Percentiles rank a stretch among this genome's conserved stretches.
These are phyloP conservation scores for Aspidoscelis tigris DNA, from an alignment of 2,113 vertebrate species.

Conservation along the genomic window DNA sequence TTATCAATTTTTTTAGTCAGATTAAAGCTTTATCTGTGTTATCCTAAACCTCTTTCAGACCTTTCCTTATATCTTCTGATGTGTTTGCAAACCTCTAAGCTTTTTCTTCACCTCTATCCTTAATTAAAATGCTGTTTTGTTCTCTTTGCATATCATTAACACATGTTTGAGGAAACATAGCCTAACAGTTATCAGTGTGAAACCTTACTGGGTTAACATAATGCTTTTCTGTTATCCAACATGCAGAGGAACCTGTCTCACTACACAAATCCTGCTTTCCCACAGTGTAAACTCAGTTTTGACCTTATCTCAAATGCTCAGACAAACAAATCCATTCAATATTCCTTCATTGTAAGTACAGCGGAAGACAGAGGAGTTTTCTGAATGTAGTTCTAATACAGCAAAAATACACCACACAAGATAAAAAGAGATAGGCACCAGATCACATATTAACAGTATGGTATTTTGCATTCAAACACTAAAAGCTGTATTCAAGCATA, in stretches of 20 bases:
- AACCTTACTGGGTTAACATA: neutral
- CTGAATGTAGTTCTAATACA: neutral
- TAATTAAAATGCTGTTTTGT: neutral
- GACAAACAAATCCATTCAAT: neutral
- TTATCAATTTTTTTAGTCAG: neutral
- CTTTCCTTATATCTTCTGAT: neutral
- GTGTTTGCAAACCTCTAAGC: neutral
- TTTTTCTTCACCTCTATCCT: constrained; percentile 19
- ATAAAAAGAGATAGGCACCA: neutral
- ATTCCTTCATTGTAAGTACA: neutral
- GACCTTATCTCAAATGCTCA: neutral
- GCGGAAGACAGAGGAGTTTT: neutral
- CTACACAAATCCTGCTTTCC: neutral
- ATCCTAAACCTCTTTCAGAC: neutral
- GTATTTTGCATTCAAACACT: neutral
- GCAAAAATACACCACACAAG: neutral
- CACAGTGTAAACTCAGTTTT: neutral
- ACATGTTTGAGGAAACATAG: constrained; percentile 6
- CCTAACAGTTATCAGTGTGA: neutral
- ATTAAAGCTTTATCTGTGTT: neutral
- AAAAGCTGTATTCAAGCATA: too few species aligned
- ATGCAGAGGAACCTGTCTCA: neutral
- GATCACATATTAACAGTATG: too few species aligned
- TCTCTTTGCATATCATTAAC: constrained; percentile 1
- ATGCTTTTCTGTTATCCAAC: neutral